Conservation (phyloP, 64 coral and sea anemone genomes). For the Porites australiensis region DNA sequence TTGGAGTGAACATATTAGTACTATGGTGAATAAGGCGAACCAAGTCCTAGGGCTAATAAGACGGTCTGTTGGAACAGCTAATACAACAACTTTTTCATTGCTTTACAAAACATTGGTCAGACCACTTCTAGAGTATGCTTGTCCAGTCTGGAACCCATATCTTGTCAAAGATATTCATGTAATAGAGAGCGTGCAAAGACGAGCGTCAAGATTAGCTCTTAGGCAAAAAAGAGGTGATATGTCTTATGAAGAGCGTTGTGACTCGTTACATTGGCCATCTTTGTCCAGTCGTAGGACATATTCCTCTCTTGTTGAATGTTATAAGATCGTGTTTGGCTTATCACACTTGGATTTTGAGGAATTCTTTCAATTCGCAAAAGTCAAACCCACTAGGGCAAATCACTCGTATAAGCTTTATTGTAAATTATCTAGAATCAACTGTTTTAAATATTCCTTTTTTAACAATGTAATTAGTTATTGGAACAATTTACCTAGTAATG, state of each 20-base stretch:
- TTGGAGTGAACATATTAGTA: constrained; percentile 30
- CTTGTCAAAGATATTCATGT: too few species aligned
- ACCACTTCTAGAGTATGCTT: too few species aligned
- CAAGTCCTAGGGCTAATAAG: constrained; percentile 42
- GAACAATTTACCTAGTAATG: too few species aligned
- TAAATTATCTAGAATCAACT: constrained; percentile 13
- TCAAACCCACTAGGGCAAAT: constrained; percentile 4
- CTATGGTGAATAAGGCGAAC: constrained; percentile 35
- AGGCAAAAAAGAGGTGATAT: constrained; percentile 49
- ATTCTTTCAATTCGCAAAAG: background rate
- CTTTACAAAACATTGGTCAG: too few species aligned
- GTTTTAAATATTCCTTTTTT: constrained; percentile 28
- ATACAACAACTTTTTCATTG: too few species aligned
- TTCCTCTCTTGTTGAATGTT: constrained; percentile 54
- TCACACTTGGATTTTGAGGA: too few species aligned
- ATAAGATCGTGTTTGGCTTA: too few species aligned
- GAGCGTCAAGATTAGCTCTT: too few species aligned
- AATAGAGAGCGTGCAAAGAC: too few species aligned
- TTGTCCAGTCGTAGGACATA: constrained; percentile 46
- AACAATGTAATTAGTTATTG: too few species aligned
- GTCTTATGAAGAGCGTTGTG: constrained; percentile 62
- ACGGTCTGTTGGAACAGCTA: constrained; percentile 32
- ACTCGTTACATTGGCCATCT: constrained; percentile 52
- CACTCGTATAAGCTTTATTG: constrained; percentile 28
- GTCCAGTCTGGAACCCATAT: too few species aligned